phyloP scores from a whole-genome alignment of 1,140 invertebrate genomes.

The Tetramorium simillimum region DNA sequence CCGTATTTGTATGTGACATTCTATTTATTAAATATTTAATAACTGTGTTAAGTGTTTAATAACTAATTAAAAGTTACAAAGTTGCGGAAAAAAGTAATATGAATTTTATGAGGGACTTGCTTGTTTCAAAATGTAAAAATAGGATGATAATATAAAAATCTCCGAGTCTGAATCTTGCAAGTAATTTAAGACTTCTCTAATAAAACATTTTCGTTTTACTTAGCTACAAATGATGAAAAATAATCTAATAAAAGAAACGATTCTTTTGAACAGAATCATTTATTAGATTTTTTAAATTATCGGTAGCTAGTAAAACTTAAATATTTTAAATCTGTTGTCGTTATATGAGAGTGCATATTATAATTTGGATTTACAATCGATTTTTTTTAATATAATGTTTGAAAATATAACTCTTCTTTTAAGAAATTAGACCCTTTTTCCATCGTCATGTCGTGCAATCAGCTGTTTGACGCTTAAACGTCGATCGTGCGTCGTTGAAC shows the following conservation, averaged over 20 bases:
- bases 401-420: neutral
- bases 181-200: neutral
- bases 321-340: neutral
- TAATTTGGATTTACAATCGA: neutral
- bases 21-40: neutral
- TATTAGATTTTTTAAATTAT: no score
- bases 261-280: neutral
- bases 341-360: neutral
- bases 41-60: neutral
- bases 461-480: slow-evolving; percentile 34
- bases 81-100: neutral
- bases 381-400: neutral
- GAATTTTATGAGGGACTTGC: neutral
- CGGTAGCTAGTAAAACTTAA: neutral
- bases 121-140: neutral
- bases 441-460: slow-evolving; percentile 5
- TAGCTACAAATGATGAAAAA: neutral
- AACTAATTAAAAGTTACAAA: neutral
- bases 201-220: no score
- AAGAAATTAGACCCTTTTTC: neutral
- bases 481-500: neutral
- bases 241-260: neutral
- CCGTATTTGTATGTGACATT: neutral
- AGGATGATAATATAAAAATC: neutral
- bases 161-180: neutral